phyloP scores from a whole-genome alignment of 1,140 invertebrate genomes.

The Drosophila malerkotliana region DNA sequence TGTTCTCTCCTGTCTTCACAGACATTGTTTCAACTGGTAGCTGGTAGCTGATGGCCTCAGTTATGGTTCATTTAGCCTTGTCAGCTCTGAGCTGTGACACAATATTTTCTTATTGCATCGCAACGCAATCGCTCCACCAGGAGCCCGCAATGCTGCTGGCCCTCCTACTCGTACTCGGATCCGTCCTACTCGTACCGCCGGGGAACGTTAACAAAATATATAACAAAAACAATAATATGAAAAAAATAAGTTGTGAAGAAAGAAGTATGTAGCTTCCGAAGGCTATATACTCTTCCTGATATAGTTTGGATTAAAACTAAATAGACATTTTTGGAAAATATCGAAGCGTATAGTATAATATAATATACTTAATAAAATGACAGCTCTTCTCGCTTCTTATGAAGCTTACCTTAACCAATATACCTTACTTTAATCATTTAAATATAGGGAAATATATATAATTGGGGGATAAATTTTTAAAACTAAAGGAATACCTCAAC shows the following conservation, averaged over 20 bases:
- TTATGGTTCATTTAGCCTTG: slow-evolving; percentile 48
- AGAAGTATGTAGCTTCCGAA: too few relatives aligned
- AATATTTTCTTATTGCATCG: slow-evolving; percentile 16
- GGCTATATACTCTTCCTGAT: too few relatives aligned
- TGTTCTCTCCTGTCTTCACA: not conserved
- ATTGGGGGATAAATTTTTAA: too few relatives aligned
- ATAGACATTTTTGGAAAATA: too few relatives aligned
- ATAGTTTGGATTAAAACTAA: too few relatives aligned
- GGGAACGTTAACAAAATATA: slow-evolving; percentile 34
- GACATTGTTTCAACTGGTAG: slow-evolving; percentile 7
- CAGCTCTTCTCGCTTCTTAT: too few relatives aligned
- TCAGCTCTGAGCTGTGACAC: slow-evolving; percentile 38
- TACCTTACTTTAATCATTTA: too few relatives aligned
- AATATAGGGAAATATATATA: too few relatives aligned
- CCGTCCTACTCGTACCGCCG: not conserved
- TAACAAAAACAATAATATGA: slow-evolving; percentile 30
- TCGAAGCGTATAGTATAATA: too few relatives aligned
- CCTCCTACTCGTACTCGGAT: not conserved
- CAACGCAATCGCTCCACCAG: slow-evolving; percentile 9
- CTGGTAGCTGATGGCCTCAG: slow-evolving; percentile 15
- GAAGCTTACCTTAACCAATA: too few relatives aligned
- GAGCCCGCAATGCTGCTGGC: not conserved
- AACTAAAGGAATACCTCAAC: too few relatives aligned
- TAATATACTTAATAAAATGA: too few relatives aligned
- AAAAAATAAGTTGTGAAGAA: not conserved